Evolutionary conservation across 2,113 vertebrate genomes (phyloP).

Genomic region (Lethenteron reissneri): DNA sequence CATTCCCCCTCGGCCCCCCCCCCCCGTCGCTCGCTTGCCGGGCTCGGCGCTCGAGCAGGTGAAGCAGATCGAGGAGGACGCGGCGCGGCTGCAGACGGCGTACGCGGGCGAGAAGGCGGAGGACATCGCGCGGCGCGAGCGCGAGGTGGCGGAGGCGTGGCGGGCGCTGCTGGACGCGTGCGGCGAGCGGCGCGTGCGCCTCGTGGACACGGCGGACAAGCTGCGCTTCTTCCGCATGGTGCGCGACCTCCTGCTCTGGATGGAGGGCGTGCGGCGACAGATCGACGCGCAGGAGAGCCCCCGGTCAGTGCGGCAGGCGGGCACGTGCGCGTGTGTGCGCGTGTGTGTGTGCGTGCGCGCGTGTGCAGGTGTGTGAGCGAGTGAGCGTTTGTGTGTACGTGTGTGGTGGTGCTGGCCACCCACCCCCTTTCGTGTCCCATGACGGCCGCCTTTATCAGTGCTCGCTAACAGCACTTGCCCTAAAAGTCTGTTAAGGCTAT

Average conservation of each 20-base stretch:
- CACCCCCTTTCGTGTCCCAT: too few relatives aligned
- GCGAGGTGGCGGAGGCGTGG: conserved; percentile 49
- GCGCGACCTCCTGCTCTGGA: conserved; percentile 70
- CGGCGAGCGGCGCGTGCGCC: conserved; percentile 38
- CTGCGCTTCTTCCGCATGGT: conserved; percentile 77
- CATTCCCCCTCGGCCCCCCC: too few relatives aligned
- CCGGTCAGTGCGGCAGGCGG: conserved; percentile 26
- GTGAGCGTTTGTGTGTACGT: too few relatives aligned
- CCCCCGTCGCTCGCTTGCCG: too few relatives aligned
- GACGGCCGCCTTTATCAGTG: too few relatives aligned
- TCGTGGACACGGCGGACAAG: conserved; percentile 60
- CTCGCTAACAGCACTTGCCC: too few relatives aligned
- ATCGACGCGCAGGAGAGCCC: conserved; percentile 87
- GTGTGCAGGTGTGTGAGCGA: too few relatives aligned
- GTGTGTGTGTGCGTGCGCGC: too few relatives aligned
- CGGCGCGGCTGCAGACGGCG: conserved; percentile 38
- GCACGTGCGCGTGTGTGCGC: neutral
- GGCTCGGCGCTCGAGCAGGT: conserved; percentile 27
- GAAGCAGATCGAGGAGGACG: conserved; percentile 56
- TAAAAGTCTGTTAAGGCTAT: too few relatives aligned
- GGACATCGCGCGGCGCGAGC: conserved; percentile 43
- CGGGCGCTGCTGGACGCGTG: conserved; percentile 55
- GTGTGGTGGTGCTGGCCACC: too few relatives aligned
- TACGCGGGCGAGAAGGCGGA: conserved; percentile 51
- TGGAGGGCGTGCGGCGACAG: conserved; percentile 67